These are phyloP conservation scores for Eupelmus urozonus DNA, from an alignment of 2,888 invertebrate species.

Conservation along the genomic window DNA sequence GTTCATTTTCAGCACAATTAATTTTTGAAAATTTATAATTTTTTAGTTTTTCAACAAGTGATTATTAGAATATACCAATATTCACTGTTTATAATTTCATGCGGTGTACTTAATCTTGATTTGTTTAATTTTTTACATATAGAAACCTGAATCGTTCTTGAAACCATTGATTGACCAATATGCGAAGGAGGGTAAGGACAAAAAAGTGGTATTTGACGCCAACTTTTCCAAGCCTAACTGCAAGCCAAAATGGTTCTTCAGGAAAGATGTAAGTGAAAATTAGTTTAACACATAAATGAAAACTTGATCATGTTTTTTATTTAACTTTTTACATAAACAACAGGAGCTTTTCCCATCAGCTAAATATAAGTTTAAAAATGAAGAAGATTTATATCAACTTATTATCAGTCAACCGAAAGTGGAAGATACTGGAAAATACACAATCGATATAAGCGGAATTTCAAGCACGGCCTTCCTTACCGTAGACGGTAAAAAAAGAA, in stretches of 20 bases:
- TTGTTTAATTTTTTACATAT: slow-evolving; percentile 54
- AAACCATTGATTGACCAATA: slow-evolving; percentile 96
- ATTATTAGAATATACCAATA: slow-evolving; percentile 20
- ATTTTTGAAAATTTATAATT: slow-evolving; percentile 40
- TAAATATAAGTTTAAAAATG: slow-evolving; percentile 96
- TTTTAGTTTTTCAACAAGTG: slow-evolving; percentile 37
- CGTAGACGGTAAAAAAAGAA: slow-evolving; percentile 86
- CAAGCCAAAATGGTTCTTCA: slow-evolving; percentile 94
- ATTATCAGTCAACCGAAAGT: slow-evolving; percentile 94
- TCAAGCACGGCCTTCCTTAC: slow-evolving; percentile 93
- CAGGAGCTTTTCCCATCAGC: slow-evolving; percentile 97
- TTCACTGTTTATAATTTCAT: not conserved
- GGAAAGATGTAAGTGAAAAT: slow-evolving; percentile 89
- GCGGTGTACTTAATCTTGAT: slow-evolving; percentile 24
- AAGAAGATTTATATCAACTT: slow-evolving; percentile 93
- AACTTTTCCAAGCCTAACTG: slow-evolving; percentile 97
- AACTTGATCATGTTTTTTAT: not conserved
- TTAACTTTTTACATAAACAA: slow-evolving; percentile 24
- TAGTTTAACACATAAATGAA: not conserved
- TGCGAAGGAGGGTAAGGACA: slow-evolving; percentile 97
- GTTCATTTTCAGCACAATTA: slow-evolving; percentile 39
- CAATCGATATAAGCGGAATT: slow-evolving; percentile 94
- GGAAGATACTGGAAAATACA: slow-evolving; percentile 98
- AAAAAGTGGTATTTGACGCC: slow-evolving; percentile 94
- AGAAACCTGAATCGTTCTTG: slow-evolving; percentile 97